A percentile compares a stretch with the other conserved stretches of the same genome.
phyloP scores from a whole-genome alignment of 2,113 vertebrate genomes.

The Sula dactylatra region DNA sequence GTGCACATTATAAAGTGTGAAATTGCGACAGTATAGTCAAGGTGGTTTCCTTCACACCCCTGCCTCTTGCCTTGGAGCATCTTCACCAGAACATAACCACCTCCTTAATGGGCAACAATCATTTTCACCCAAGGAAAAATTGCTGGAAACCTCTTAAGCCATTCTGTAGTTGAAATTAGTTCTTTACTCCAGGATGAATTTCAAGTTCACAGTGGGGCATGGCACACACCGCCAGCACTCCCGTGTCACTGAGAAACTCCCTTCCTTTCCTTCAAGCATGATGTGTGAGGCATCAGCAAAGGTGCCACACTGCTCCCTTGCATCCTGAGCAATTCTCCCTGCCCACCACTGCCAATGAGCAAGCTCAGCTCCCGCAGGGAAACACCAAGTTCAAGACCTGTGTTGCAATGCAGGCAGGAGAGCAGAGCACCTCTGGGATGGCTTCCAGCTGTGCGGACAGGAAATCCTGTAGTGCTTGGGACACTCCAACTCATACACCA shows the following conservation, averaged over 20 bases:
- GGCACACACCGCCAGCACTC: not conserved
- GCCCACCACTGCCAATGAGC: fast-evolving
- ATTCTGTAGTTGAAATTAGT: not conserved
- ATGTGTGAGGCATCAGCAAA: not conserved
- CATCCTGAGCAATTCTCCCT: not conserved
- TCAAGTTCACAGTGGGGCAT: not conserved
- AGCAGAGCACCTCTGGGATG: not conserved
- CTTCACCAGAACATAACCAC: not conserved
- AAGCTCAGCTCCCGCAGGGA: not conserved
- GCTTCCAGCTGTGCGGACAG: not conserved
- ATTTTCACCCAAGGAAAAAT: not conserved
- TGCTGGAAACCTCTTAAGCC: not conserved
- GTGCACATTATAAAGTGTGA: not conserved
- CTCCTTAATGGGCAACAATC: not conserved
- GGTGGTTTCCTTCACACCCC: not conserved
- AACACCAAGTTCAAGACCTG: not conserved
- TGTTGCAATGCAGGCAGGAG: not conserved
- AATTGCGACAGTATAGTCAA: not conserved
- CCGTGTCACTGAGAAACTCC: not conserved
- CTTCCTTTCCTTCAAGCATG: not conserved
- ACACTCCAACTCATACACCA: not conserved
- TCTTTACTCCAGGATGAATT: not conserved
- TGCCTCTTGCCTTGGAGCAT: not conserved
- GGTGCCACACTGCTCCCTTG: not conserved
- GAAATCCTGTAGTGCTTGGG: not conserved